phyloP scores from a whole-genome alignment of 2,113 vertebrate species.

The Petaurus breviceps region DNA sequence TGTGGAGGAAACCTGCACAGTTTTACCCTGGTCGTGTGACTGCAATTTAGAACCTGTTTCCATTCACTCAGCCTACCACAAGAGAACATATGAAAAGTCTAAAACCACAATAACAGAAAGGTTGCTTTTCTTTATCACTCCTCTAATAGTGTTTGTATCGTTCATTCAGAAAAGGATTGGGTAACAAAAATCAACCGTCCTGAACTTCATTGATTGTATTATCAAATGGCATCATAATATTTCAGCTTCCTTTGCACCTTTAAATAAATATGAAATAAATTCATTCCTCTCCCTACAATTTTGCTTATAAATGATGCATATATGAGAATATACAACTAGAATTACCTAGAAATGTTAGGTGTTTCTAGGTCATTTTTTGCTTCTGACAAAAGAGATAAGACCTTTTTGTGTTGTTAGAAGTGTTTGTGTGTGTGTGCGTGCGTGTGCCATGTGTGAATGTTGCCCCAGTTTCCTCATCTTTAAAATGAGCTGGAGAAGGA shows the following conservation, averaged over 20 bases:
- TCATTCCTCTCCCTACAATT: neutral
- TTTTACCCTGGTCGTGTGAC: constrained; percentile 62
- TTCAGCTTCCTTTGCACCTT: neutral
- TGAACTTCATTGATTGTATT: constrained; percentile 18
- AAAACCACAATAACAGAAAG: constrained; percentile 50
- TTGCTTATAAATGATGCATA: neutral
- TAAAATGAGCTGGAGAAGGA: neutral
- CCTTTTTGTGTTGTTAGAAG: constrained; percentile 6
- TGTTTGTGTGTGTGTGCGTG: neutral
- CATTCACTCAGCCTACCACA: constrained; percentile 42
- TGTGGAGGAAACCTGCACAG: constrained; percentile 77
- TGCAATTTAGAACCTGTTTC: constrained; percentile 75
- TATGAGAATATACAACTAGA: neutral
- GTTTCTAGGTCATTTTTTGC: neutral
- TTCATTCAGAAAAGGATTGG: constrained; percentile 39
- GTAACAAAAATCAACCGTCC: constrained; percentile 31
- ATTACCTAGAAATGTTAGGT: neutral
- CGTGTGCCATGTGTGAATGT: too few species aligned
- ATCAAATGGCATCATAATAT: constrained; percentile 12
- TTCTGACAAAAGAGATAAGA: constrained; percentile 42
- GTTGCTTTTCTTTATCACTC: neutral
- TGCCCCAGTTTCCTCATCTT: neutral
- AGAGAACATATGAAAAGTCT: constrained; percentile 47
- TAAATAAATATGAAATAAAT: neutral
- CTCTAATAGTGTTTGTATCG: constrained; percentile 23